Evolutionary conservation across 1,140 invertebrate species (phyloP), one percentile per base, ranked within the genome.

Genomic region (Luehdorfia chinensis): DNA sequence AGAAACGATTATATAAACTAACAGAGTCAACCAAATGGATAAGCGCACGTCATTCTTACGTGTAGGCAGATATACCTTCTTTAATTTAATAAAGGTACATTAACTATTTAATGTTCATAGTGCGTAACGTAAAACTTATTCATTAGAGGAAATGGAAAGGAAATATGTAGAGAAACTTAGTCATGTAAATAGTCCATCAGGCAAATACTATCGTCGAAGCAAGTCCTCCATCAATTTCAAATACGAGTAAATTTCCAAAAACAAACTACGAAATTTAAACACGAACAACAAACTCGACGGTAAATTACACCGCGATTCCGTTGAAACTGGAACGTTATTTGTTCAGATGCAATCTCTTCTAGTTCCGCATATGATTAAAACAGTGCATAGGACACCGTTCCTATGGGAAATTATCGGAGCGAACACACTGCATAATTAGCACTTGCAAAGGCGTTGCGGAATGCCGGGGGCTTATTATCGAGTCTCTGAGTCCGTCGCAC

Each of bases 281-380:
- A 74, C 33, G 50, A 66, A 68, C 60, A 66, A 66, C 73, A 75
- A 73, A 71, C 59, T 57, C 47, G 66, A 69, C 67, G 72, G 60
- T 75, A 74, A 73, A 79, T 78, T 78, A 79, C 72, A 75, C 70
- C 64, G 66, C 56, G 61, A 76, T 69, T 63, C 66, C 45, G 66
- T 67, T 60, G 58, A 65, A 62, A 70, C 64, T 45, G 58, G 55
- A 60, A 41, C 52, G 62, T 65, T 79, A 77, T 83, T 83, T 83
- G 78, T 83, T 72, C 62, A 55, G 68, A 75, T 79, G 74, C 75
- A 79, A 78, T 78, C 75, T 79, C 72, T 71, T 75, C 65, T 55
- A 49, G 60, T 61, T 68, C 64, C 71, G 74, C 75, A 72, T 83
- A 83, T 83, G 75, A 83, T 79, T 83, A 83, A 83, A 79, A 77